A percentile compares a stretch with the other conserved stretches of the same genome.
These are phyloP conservation scores for Sternotherus odoratus DNA, from an alignment of 2,797 vertebrate species.

Conservation along the genomic window DNA sequence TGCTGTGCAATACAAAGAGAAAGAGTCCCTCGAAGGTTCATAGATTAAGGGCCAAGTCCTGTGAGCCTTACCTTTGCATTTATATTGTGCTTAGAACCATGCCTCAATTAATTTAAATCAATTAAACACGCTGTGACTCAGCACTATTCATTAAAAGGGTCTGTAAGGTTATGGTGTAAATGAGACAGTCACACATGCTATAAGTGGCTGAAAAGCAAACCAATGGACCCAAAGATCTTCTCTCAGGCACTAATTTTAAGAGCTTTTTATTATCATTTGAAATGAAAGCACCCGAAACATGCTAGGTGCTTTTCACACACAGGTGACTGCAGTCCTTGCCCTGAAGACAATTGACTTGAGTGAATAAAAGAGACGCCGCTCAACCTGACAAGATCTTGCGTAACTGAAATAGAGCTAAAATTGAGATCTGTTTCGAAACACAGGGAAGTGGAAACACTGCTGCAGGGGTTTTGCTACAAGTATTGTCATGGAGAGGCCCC, in stretches of 20 bases:
- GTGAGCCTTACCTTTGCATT: not conserved
- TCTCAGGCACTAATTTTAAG: not conserved
- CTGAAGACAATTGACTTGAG: not conserved
- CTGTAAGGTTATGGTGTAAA: not conserved
- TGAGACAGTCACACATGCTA: not conserved
- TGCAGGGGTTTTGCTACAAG: not conserved
- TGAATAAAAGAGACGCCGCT: not conserved
- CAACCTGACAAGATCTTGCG: not conserved
- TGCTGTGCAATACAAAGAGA: not conserved
- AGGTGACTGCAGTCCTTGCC: not conserved
- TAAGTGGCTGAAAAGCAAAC: not conserved
- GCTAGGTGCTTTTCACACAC: not conserved
- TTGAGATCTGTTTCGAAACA: not conserved
- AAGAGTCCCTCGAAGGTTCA: not conserved
- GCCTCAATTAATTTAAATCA: not conserved
- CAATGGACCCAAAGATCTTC: not conserved
- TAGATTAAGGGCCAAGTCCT: not conserved
- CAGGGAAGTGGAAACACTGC: not conserved
- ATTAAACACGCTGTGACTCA: not conserved
- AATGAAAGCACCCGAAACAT: not conserved
- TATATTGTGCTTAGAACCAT: not conserved
- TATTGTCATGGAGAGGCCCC: not conserved
- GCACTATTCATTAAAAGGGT: not conserved
- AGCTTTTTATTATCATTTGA: not conserved
- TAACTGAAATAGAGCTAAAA: not conserved